Evolutionary conservation across 2,113 vertebrate species (phyloP), one percentile per base, ranked within the genome.

Genomic region (Clarias macrocephalus): DNA sequence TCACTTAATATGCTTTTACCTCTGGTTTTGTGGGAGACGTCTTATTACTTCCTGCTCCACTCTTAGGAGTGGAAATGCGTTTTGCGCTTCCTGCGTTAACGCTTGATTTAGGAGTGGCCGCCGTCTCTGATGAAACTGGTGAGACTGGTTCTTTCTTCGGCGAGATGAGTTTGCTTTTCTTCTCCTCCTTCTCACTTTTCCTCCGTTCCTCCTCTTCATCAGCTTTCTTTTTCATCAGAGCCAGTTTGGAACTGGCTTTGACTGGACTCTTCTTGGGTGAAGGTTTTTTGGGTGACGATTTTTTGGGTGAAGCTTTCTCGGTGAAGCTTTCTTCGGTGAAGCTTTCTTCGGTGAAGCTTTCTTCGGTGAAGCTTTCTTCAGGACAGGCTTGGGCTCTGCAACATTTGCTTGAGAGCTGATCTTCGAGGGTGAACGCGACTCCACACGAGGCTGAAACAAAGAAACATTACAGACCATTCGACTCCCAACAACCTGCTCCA

Each of bases 1-100:
- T 15, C 5, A 68, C 5, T 15, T 16, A 6, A 30, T n/a, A 12
- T 5, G 5, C 68, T 72, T 86, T 91, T 94, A 99, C 97, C 96
- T 97, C 96, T 86, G 94, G 73, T 93, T 98, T 97, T 86, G 92
- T 94, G 42, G 97, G 97, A 89, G 98, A 97, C 23, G 90, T 91
- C 93, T 96, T 97, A 52, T 94, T 95, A 85, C 86, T 92, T 85
- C 60, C 83, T 28, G 88, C 92, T 68, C 93, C 94, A 72, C 91
- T 92, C 91, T 95, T 95, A 57, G 93, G 80, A 2, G 88, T 82
- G 3, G 91, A 93, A 89, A 87, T 9, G 1, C 15, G 28, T 79
- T 92, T 93, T 83, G 89, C 23, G 15, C 85, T 85, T 42, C 59
- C 84, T 0, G 33, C 21, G 2, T 91, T 92, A 89, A 85, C 9